Conservation (phyloP, 2,797 vertebrate genomes). For the Chaunax sp. region DNA sequence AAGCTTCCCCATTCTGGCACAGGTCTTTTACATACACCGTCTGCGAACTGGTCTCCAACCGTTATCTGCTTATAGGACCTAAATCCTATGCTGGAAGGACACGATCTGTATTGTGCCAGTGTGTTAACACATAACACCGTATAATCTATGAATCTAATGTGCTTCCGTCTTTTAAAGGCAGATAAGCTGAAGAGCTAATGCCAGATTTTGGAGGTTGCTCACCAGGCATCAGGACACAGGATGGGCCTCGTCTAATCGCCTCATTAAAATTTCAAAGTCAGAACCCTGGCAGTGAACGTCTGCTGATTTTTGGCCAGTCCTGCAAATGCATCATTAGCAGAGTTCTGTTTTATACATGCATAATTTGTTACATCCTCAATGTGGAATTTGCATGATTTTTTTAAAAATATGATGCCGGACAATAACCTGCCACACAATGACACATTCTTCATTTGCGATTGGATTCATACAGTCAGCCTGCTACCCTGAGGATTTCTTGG, state of each 20-base stretch:
- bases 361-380: constrained; percentile 10
- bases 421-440: constrained; percentile 8
- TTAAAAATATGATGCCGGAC: constrained; percentile 8
- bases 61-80: constrained; percentile 47
- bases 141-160: constrained; percentile 61
- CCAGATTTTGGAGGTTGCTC: constrained; percentile 46
- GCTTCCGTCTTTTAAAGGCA: constrained; percentile 58
- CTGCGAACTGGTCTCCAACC: constrained; percentile 14
- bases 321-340: constrained; percentile 8
- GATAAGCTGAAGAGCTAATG: constrained; percentile 60
- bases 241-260: constrained; percentile 15
- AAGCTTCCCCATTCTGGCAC: constrained; percentile 8
- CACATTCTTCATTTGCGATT: constrained; percentile 35
- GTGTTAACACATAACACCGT: constrained; percentile 34
- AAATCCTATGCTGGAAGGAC: constrained; percentile 45
- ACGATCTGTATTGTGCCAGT: constrained; percentile 31
- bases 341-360: background rate
- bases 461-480: constrained; percentile 36
- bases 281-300: constrained; percentile 26
- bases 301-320: constrained; percentile 40
- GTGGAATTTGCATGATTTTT: background rate
- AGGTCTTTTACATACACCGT: constrained; percentile 1
- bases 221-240: constrained; percentile 29
- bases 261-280: constrained; percentile 52
- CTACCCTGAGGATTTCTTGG: constrained; percentile 58